Evolutionary conservation across 2,113 vertebrate species (phyloP), one percentile per base, ranked within the genome.

Genomic region (Lates calcarifer): DNA sequence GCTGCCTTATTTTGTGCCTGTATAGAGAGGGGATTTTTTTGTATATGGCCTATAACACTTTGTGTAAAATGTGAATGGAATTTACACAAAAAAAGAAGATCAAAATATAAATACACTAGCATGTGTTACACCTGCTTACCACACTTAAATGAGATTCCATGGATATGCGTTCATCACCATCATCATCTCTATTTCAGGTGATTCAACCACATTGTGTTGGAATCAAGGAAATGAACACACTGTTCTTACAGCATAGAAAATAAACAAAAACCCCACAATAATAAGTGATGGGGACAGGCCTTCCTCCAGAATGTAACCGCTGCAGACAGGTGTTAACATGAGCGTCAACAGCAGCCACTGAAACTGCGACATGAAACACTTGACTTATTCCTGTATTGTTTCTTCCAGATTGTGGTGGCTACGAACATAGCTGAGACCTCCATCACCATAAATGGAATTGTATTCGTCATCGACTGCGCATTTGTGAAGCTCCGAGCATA

Each of bases 391-490:
- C 31, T 60, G 20, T 68, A 14, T 24, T 4, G 35, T 69, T 69
- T 70, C 37, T 55, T 74, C 6, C 89, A 99, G 98, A 96, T 99
- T 87, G 96, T 99, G 20, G 97, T 99, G 3, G 98, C 98, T 37
- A 99, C 98, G n/a, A 99, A 99, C 77, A 95, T 99, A 28, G 98
- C 98, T 0, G 98, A 99, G 94, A 98, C 98, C 2, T 99, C 98
- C 75, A 97, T 99, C 86, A 99, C 98, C 0, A 96, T 99, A 31
- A 97, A 96, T 0, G 97, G 98, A 2, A 84, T 99, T 0, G 87
- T 96, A 0, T 99, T 97, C 1, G 97, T 99, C 58, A 97, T 99
- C 1, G 98, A 99, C 89, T 99, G 98, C 65, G 98, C 98, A 2
- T 99, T 99, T 37, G 96, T 99, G 80, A 99, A 99, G 89, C 95